Conservation (phyloP, 2,113 vertebrate genomes). For the Tupaia chinensis region DNA sequence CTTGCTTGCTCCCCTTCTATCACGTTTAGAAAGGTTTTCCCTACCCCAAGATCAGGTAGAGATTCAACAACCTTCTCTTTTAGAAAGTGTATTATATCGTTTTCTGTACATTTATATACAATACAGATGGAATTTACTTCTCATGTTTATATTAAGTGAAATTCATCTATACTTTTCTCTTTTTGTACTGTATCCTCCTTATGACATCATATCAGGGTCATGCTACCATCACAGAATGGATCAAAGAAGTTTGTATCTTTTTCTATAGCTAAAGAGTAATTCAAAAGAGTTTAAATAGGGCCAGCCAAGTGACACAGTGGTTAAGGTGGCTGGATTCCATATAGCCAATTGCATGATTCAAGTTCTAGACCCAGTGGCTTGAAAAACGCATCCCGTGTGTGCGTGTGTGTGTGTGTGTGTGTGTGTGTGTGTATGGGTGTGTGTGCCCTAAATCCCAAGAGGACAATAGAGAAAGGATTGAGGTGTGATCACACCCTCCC, state of each 20-base stretch:
- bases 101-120: conserved; percentile 47
- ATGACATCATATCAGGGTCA: background rate
- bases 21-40: conserved; percentile 32
- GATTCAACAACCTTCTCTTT: background rate
- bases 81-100: background rate
- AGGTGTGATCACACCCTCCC: too few species aligned
- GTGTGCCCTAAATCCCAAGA: too few species aligned
- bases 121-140: background rate
- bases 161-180: background rate
- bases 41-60: background rate
- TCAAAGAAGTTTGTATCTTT: conserved; percentile 13
- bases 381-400: too few species aligned
- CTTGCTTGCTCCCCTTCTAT: too few species aligned
- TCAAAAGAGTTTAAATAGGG: background rate
- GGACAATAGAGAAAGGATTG: too few species aligned
- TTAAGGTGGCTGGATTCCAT: too few species aligned
- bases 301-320: too few species aligned
- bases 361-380: too few species aligned
- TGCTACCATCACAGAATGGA: background rate
- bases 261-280: background rate
- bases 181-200: background rate
- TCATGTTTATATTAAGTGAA: background rate
- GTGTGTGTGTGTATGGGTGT: too few species aligned
- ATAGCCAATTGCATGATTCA: too few species aligned
- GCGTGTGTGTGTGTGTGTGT: too few species aligned